Conservation (phyloP, 1,140 invertebrate species). For the Diprion similis region DNA sequence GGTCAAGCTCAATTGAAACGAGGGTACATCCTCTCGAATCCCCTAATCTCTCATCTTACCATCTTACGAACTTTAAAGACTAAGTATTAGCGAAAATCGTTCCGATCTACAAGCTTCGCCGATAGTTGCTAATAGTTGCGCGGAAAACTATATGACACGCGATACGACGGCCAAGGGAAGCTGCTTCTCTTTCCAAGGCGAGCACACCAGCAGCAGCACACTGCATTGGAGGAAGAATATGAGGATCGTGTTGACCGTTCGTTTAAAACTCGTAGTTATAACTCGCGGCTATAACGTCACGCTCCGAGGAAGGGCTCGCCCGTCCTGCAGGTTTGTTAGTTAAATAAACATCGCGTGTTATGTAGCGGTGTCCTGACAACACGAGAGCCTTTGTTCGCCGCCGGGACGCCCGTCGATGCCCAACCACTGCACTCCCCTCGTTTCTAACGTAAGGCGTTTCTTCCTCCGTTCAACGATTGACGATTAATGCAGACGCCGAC, state of each 20-base stretch:
- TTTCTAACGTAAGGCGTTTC: slow-evolving; percentile 10
- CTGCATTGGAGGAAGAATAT: no score
- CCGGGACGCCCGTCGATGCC: neutral
- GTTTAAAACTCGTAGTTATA: neutral
- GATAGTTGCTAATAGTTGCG: no score
- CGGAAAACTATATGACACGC: no score
- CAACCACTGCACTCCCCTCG: neutral
- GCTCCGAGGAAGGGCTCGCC: neutral
- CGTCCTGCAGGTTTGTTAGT: slow-evolving; percentile 45
- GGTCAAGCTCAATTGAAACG: no score
- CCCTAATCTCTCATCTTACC: neutral
- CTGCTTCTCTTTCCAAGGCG: no score
- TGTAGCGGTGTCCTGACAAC: slow-evolving; percentile 37
- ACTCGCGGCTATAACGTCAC: neutral
- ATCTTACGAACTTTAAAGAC: no score
- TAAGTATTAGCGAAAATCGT: no score
- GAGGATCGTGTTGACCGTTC: neutral
- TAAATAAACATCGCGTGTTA: slow-evolving; percentile 48
- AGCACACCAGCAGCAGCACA: no score
- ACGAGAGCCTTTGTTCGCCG: slow-evolving; percentile 41
- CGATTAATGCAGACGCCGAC: neutral
- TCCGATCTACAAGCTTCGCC: no score
- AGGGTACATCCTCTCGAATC: neutral
- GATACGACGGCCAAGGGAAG: no score
- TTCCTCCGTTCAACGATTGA: neutral